Evolutionary conservation across 2,113 vertebrate species (phyloP), one percentile per base, ranked within the genome.

Genomic region (Gasterosteus nipponicus): DNA sequence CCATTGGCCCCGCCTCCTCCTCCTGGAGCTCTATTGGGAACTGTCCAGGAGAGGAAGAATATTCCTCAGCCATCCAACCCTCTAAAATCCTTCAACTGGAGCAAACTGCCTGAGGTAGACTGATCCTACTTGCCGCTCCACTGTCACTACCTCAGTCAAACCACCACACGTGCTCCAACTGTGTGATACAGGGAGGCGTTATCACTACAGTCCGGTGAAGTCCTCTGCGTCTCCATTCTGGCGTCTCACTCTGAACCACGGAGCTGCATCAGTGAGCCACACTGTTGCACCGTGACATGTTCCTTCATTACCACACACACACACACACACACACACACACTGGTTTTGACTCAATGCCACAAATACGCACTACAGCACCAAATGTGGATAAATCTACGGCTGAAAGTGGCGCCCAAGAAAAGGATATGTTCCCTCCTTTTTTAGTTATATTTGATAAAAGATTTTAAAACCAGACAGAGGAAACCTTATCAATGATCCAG

Each of bases 11-110:
- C 78, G 41, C 80, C 95, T 0, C 96, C 95, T 10, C 96, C 96
- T 0, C 96, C 95, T 1, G 97, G 96, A 42, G 94, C 94, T 59
- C 95, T 96, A 0, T 15, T 95, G 35, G 94, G 92, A 29, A 74
- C 81, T 1, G 53, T 87, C 4, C 96, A 94, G 83, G 97, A 93
- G 94, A 97, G 93, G 94, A 99, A 97, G 83, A 98, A 95, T 75
- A 96, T 97, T 82, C 98, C 98, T 26, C 96, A 95, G 79, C 97
- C 97, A 0, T 90, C 94, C 0, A 97, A 98, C 0, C 95, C 97
- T 7, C 95, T 99, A 73, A 99, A 99, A 86, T 98, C 97, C 29
- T 99, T 98, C 93, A 99, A 99, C 93, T 98, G 97, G 98, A 94
- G 92, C 78, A 98, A 99, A 89, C 92, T 99, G 39, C 92, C 96